Evolutionary conservation across 2,113 vertebrate genomes (phyloP).

Genomic region (Chloropsis hardwickii): DNA sequence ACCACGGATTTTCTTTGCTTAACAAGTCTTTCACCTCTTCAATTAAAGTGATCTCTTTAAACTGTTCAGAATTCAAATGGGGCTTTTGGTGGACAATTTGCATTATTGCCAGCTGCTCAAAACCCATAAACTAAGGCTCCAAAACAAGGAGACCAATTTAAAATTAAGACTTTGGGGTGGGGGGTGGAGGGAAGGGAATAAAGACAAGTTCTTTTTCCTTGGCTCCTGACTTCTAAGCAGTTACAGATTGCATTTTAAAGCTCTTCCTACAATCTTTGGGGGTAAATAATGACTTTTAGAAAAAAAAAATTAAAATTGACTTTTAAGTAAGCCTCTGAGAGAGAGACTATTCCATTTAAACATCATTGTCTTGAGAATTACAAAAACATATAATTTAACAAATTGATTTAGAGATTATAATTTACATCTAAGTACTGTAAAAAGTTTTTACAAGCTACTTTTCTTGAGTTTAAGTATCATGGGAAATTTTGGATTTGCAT

Average conservation of each 20-base stretch:
- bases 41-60: constrained; percentile 45
- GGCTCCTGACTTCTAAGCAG: neutral
- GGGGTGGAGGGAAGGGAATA: neutral
- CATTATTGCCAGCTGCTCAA: constrained; percentile 55
- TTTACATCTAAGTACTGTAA: neutral
- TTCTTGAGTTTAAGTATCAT: neutral
- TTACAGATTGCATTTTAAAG: neutral
- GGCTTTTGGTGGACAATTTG: neutral
- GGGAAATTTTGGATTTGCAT: neutral
- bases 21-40: constrained; percentile 25
- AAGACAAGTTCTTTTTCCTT: neutral
- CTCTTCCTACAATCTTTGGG: neutral
- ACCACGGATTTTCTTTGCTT: constrained; percentile 13
- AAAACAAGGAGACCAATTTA: constrained; percentile 1
- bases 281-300: neutral
- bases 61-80: constrained; percentile 40
- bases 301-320: neutral
- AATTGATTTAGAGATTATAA: neutral
- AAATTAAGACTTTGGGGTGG: neutral
- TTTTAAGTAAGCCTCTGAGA: neutral
- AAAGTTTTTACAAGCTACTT: neutral
- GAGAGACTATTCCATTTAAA: neutral
- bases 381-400: neutral
- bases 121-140: neutral
- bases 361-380: neutral